These are phyloP conservation scores for Sardina pilchardus DNA, from an alignment of 2,113 vertebrate genomes.

Conservation along the genomic window DNA sequence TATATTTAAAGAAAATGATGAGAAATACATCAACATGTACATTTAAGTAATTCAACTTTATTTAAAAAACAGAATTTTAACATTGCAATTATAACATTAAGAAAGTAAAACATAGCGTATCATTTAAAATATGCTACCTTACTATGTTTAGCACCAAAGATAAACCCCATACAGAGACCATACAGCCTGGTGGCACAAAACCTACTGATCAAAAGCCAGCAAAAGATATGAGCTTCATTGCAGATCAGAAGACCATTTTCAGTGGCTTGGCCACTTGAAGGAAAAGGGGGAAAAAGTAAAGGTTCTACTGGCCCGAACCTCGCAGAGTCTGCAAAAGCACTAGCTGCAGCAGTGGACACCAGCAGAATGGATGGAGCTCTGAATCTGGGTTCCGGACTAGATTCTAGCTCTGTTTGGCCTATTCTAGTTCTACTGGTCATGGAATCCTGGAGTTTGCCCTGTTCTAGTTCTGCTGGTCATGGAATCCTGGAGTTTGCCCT, in stretches of 20 bases:
- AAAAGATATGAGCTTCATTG: neutral
- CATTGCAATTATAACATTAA: constrained; percentile 39
- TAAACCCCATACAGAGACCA: neutral
- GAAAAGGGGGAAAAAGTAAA: too few species aligned
- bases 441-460: too few species aligned
- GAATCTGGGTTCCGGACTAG: too few species aligned
- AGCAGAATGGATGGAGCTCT: too few species aligned
- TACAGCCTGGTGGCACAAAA: neutral
- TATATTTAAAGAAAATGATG: neutral
- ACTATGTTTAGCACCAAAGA: constrained; percentile 1
- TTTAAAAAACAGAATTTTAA: constrained; percentile 65
- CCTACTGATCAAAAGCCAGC: neutral
- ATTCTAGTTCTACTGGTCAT: too few species aligned
- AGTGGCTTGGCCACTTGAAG: neutral
- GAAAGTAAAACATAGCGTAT: constrained; percentile 54
- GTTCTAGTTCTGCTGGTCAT: too few species aligned
- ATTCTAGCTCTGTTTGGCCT: too few species aligned
- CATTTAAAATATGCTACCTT: constrained; percentile 32
- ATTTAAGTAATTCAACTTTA: constrained; percentile 64
- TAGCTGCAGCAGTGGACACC: neutral
- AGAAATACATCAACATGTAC: neutral
- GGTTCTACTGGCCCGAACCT: too few species aligned
- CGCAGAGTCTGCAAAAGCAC: neutral
- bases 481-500: too few species aligned
- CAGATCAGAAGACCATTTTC: too few species aligned